These are phyloP conservation scores for Enteromius treurensis DNA, from an alignment of 2,797 vertebrate genomes.

Conservation along the genomic window DNA sequence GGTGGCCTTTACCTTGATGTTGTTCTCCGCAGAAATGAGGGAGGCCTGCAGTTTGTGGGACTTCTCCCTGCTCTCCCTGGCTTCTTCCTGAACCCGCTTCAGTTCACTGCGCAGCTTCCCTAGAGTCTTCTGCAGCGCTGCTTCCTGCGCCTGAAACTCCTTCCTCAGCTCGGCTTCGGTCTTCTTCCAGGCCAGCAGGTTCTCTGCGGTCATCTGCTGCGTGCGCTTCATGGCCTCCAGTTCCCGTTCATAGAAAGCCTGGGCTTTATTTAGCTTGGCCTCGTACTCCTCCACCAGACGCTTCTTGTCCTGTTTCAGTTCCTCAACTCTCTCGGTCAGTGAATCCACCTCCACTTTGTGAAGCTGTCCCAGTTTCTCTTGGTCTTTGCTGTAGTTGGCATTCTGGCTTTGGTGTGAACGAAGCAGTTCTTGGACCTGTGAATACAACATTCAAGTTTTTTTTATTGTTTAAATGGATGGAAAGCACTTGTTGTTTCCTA, in stretches of 20 bases:
- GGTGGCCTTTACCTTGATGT: conserved; percentile 81
- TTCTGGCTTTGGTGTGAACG: conserved; percentile 91
- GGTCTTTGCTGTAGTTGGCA: conserved; percentile 88
- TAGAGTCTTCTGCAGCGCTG: conserved; percentile 89
- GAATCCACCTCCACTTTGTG: conserved; percentile 89
- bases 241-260: conserved; percentile 94
- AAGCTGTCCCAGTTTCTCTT: conserved; percentile 89
- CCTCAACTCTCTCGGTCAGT: conserved; percentile 86
- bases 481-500: neutral
- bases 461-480: neutral
- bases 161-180: conserved; percentile 91
- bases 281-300: conserved; percentile 94
- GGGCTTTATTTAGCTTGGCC: conserved; percentile 93
- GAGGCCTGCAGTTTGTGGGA: conserved; percentile 90
- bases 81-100: conserved; percentile 90
- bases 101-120: conserved; percentile 91
- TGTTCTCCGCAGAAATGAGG: conserved; percentile 81
- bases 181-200: conserved; percentile 92
- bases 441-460: neutral
- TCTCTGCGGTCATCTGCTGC: conserved; percentile 94
- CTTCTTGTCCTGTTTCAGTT: conserved; percentile 90
- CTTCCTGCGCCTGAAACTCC: conserved; percentile 95
- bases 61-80: conserved; percentile 87
- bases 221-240: conserved; percentile 96
- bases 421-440: conserved; percentile 87